Percentiles rank a stretch among this genome's conserved stretches.
Conservation (phyloP, 2,888 invertebrate species). For the Cephus pygmeus region DNA sequence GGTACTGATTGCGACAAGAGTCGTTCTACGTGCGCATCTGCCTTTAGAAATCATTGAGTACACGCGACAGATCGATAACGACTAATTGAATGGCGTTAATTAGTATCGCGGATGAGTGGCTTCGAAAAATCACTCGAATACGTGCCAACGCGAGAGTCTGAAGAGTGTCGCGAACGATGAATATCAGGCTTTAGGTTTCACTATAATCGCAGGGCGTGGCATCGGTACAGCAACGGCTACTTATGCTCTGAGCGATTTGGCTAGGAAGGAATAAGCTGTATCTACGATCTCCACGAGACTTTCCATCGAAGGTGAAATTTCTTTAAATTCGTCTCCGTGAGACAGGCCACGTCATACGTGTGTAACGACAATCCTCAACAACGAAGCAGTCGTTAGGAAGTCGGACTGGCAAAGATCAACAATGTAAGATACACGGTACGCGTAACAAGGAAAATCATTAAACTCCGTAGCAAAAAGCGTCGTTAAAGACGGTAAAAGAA, state of each 20-base stretch:
- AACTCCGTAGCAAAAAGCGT: not conserved
- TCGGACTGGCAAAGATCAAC: not conserved
- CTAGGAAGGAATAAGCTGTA: not conserved
- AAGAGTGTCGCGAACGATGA: not conserved
- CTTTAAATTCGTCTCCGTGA: not conserved
- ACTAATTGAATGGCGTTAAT: not conserved
- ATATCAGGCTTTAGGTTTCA: not conserved
- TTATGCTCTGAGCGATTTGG: not conserved
- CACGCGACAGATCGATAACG: not conserved
- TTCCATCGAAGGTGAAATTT: not conserved
- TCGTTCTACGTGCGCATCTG: not conserved
- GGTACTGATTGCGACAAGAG: not conserved
- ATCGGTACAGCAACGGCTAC: not conserved
- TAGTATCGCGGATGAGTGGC: not conserved
- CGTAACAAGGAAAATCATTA: not conserved
- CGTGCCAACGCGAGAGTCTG: not conserved
- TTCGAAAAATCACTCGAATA: not conserved
- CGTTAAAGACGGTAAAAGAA: not conserved
- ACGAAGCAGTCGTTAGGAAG: not conserved
- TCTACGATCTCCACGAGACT: not conserved
- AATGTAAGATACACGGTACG: not conserved
- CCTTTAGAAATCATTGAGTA: not conserved
- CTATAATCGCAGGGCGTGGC: constrained; percentile 7
- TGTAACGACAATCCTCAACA: not conserved
- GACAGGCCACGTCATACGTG: not conserved